phyloP scores from a whole-genome alignment of 2,113 vertebrate species.

The Canis aureus region DNA sequence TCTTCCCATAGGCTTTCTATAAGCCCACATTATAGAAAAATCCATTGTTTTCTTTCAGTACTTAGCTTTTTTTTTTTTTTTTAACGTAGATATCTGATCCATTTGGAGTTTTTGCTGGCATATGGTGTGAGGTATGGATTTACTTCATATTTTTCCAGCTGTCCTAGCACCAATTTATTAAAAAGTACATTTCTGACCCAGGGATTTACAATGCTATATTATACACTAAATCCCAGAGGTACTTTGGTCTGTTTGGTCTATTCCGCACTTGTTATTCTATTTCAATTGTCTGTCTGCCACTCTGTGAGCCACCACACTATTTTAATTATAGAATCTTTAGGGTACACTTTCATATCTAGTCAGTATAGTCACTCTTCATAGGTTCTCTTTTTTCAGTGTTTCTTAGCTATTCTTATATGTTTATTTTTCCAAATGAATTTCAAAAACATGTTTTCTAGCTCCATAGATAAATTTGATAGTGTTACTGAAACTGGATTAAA shows the following conservation, averaged over 20 bases:
- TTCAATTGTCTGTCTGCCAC: not conserved
- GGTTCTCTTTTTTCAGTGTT: not conserved
- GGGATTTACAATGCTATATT: not conserved
- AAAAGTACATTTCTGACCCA: not conserved
- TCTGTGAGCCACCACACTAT: not conserved
- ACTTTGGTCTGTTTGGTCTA: not conserved
- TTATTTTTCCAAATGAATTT: constrained; percentile 13
- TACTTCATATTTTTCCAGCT: not conserved
- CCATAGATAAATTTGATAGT: not conserved
- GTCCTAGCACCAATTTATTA: not conserved
- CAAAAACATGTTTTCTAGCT: constrained; percentile 12
- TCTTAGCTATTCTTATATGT: not conserved
- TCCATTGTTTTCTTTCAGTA: not conserved
- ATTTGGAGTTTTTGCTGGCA: not conserved
- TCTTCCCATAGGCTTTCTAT: not conserved
- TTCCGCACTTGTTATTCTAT: not conserved
- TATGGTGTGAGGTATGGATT: not conserved
- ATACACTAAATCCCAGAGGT: not conserved
- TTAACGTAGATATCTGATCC: not conserved
- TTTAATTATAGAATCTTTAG: not conserved
- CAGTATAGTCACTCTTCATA: not conserved
- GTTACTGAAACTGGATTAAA: not conserved
- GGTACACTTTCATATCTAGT: not conserved
- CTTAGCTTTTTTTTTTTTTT: not conserved
- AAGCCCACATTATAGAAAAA: not conserved